Base-by-base conservation (phyloP, 2,113 vertebrate genomes). In the Daboia siamensis region DNA sequence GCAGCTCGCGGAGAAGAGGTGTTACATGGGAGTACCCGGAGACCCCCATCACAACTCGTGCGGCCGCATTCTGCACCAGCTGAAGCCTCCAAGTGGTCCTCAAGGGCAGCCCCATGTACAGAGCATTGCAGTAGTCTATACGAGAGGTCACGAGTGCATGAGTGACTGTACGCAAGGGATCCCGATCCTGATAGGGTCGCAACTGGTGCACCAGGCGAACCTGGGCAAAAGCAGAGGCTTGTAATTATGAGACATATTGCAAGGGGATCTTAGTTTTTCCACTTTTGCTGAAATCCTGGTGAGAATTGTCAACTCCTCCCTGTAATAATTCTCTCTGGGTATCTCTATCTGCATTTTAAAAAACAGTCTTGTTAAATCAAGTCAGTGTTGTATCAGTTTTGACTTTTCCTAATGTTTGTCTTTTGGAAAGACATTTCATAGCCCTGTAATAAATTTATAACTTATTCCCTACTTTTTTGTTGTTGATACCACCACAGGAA, bases 401-500 rank as follows among this genome's bases (percentile, higher is more conserved):
- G 74, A 33, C 33, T 44, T 21, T 80, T 80, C 33, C 74, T 20
- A 74, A 74, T 1, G 17, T 80, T 88, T 23, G 69, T 69, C 29
- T 64, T 69, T 57, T 69, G 44, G 54, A 88, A 29, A 89, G 20
- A 44, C 91, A 86, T 90, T 13, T 86, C n/a, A 29, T 52, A 0
- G 5, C 48, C 21, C 54, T 46, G 33, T 21, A 95, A 12, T 52
- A 80, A 17, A 80, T n/a, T 90, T n/a, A 57, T 51, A 88, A n/a
- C 87, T 55, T 3, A 5, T 95, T 96, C 59, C 90, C 93, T 93
- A 90, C 57, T 95, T 48, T 91, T 96, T 96, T 86, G 95, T 96
- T 80, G 17, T 80, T 44, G 74, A 80, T 95, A 69, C 89, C 92
- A 92, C 93, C 91, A 69, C 94, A 99, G 99, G 98, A 91, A 94